Conservation (phyloP, 2,888 invertebrate genomes). For the Sinelater perroti region DNA sequence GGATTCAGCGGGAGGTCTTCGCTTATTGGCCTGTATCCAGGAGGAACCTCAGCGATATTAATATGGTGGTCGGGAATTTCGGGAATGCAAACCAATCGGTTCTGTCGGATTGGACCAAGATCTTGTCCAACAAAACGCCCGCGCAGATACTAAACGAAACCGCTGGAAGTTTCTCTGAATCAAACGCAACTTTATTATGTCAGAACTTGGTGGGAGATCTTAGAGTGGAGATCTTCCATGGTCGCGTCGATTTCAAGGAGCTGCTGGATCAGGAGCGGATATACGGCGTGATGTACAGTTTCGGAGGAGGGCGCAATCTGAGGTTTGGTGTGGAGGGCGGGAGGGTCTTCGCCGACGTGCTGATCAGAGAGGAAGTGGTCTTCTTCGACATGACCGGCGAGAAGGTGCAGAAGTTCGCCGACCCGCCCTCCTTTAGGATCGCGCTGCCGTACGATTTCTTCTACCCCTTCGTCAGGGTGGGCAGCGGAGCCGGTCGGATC, state of each 20-base stretch:
- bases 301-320: not conserved
- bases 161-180: conserved; percentile 53
- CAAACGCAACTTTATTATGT: conserved; percentile 53
- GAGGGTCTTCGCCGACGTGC: too few relatives aligned
- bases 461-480: conserved; percentile 65
- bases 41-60: conserved; percentile 49
- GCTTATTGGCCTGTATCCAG: conserved; percentile 47
- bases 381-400: conserved; percentile 63
- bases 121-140: conserved; percentile 56
- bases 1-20: conserved; percentile 53
- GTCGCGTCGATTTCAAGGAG: conserved; percentile 55
- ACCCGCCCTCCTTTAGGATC: conserved; percentile 65
- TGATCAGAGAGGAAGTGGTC: conserved; percentile 49
- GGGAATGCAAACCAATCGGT: conserved; percentile 62
- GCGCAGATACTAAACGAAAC: conserved; percentile 48
- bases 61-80: conserved; percentile 59
- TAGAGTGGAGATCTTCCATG: conserved; percentile 61
- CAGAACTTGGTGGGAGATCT: conserved; percentile 55
- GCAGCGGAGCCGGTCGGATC: conserved; percentile 36
- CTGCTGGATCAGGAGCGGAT: conserved; percentile 56
- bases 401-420: conserved; percentile 61
- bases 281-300: conserved; percentile 44
- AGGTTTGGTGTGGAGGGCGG: too few relatives aligned
- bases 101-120: conserved; percentile 62
- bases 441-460: conserved; percentile 71